Evolutionary conservation across 1,140 invertebrate genomes (phyloP), one percentile per base, ranked within the genome.

Genomic region (Dendroctonus ponderosae): DNA sequence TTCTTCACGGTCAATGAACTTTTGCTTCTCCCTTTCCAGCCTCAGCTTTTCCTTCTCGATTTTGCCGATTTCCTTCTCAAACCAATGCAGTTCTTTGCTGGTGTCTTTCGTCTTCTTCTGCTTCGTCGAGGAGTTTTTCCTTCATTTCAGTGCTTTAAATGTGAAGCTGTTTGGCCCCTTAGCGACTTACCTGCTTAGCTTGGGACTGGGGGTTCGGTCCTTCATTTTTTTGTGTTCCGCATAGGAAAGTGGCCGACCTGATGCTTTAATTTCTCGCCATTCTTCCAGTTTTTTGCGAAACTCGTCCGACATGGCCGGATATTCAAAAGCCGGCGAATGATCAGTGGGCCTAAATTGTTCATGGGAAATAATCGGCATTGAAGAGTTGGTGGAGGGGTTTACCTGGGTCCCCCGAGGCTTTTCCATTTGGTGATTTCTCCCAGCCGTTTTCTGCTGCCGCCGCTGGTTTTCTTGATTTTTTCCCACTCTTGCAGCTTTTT

Each of bases 401-500:
- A 58, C 73, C 80, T 79, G 44, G 83, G 71, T 0, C 77, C 74
- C 15, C 78, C 75, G 5, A 79, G 79, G 7, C 81, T 81, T 70
- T 84, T 86, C 85, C 87, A 88, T 7, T 88, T 81, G 67, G 90
- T 88, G 86, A 89, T 90, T 72, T 91, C 89, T 40, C 85, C 84
- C 42, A 90, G 80, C 71, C 84, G 84, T 74, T 81, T 82, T 69
- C 80, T 77, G 75, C 41, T 44, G 6, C 78, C 57, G 80, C 77
- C 79, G 8, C 87, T 89, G 86, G 85, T 79, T 15, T 87, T 87
- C 72, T 90, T 91, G 71, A 88, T 86, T n/a, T 88, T 85, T 71
- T 92, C 87, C 91, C 91, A 94, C 74, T 94, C 91, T 68, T 89
- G 85, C 0, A 94, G 79, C 76, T 93, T 93, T 78, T 91, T 91